phyloP scores from a whole-genome alignment of 2,888 invertebrate species.

The Caenorhabditis sp. region DNA sequence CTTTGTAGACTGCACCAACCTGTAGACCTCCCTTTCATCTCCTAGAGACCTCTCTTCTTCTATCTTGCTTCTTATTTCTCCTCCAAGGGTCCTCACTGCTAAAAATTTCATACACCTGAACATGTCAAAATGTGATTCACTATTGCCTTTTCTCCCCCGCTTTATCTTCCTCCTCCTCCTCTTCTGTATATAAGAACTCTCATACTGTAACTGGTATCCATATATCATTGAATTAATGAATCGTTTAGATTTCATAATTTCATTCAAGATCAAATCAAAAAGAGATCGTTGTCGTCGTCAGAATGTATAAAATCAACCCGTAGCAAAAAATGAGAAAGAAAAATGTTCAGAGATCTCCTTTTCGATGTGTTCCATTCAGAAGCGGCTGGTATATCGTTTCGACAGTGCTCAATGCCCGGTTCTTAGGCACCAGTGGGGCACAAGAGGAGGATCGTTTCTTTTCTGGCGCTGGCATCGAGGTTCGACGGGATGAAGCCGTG shows the following conservation, averaged over 20 bases:
- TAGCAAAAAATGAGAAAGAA: not conserved
- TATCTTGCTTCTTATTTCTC: constrained; percentile 7
- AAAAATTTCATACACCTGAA: constrained; percentile 21
- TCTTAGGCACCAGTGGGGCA: constrained; percentile 34
- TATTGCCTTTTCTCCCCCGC: constrained; percentile 30
- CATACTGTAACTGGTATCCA: constrained; percentile 27
- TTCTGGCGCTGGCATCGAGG: constrained; percentile 50
- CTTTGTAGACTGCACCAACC: constrained; percentile 72
- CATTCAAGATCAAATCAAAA: constrained; percentile 31
- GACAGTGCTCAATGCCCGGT: constrained; percentile 53
- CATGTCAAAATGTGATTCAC: constrained; percentile 61
- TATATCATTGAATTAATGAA: constrained; percentile 4
- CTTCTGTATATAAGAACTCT: constrained; percentile 54
- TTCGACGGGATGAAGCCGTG: constrained; percentile 53
- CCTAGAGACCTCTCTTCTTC: not conserved
- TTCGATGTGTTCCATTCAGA: constrained; percentile 40
- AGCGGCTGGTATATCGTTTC: constrained; percentile 59
- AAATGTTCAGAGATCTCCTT: constrained; percentile 39
- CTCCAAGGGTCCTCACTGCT: constrained; percentile 15
- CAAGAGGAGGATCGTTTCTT: constrained; percentile 49
- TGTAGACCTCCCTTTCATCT: constrained; percentile 60
- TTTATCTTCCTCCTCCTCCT: constrained; percentile 23
- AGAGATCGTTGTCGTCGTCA: constrained; percentile 25
- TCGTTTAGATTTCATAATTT: constrained; percentile 5
- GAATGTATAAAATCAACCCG: constrained; percentile 14